Base-by-base conservation (phyloP, 1,140 invertebrate genomes). In the Formica exsecta region DNA sequence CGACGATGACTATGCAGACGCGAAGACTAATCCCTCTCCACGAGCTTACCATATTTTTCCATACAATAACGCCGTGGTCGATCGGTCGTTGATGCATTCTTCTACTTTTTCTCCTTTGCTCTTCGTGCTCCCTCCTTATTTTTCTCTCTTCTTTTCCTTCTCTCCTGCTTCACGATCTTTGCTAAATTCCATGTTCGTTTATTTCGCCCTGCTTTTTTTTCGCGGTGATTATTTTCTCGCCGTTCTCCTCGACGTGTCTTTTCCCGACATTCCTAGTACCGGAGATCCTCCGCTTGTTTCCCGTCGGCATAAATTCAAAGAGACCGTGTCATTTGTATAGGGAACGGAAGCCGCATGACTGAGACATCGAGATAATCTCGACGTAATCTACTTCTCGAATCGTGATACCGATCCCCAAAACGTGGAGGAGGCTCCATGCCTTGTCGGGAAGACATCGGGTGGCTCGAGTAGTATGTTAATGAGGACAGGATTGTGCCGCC, bases 1-100 rank as follows among this genome's bases (percentile, higher is more conserved):
- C 89, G 88, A 91, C 77, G 87, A 85, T 91, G 90, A 91, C 89
- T 64, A 61, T 87, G 85, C 90, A 44, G 81, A 87, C 77, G 77
- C 65, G n/a, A 68, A 65, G 84, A 89, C 90, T 91, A 91, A 91
- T 91, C 90, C 90, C 79, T 90, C 85, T 75, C 64, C 76, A 70
- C 76, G 76, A 79, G 91, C 88, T 92, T 92, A 90, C 86, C 91
- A 92, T 92, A 92, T 92, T 92, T 92, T 92, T 92, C 91, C 88
- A 92, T 92, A 92, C 91, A 92, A 91, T 91, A 89, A 88, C 51
- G 73, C 73, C 66, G 41, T 84, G 57, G 44, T 75, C 76, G 88
- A 71, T 87, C 68, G 79, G 66, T 62, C 76, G 66, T 80, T 80
- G 66, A 85, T 57, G 54, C 54, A 87, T 87, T 85, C 80, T 74